These are phyloP conservation scores for Ciconia maguari DNA, from an alignment of 2,113 vertebrate genomes.

Conservation along the genomic window DNA sequence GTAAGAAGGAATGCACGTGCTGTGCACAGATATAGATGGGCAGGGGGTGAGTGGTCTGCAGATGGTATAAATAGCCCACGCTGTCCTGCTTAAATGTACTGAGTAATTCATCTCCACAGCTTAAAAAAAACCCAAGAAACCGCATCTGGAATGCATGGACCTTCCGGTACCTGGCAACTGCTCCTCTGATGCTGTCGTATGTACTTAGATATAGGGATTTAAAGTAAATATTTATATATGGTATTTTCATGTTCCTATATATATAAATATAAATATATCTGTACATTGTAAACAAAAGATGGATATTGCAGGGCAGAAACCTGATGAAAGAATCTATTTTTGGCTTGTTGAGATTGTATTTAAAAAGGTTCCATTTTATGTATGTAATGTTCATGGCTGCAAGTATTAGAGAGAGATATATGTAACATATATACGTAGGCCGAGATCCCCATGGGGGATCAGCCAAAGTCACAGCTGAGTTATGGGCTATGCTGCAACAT, in stretches of 20 bases:
- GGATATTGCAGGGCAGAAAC: conserved; percentile 27
- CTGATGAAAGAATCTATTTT: conserved; percentile 62
- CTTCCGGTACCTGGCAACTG: not conserved
- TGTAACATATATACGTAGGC: not conserved
- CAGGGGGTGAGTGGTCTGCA: not conserved
- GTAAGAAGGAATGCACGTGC: not conserved
- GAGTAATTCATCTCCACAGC: not conserved
- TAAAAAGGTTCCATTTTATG: conserved; percentile 18
- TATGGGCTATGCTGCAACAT: not conserved
- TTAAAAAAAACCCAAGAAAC: not conserved
- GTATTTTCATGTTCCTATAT: conserved; percentile 52
- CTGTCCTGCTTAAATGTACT: not conserved
- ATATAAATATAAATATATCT: not conserved
- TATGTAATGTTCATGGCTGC: not conserved
- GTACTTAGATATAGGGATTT: not conserved
- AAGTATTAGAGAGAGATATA: not conserved
- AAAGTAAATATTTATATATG: conserved; percentile 47
- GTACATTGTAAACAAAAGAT: conserved; percentile 1
- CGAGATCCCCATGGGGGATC: not conserved
- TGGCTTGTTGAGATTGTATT: conserved; percentile 40
- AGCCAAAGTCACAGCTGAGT: not conserved
- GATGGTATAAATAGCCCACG: not conserved
- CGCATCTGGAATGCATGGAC: not conserved
- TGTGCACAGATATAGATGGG: not conserved
- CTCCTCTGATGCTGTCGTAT: not conserved